phyloP scores from a whole-genome alignment of 2,113 vertebrate species.

The Chunga burmeisteri region DNA sequence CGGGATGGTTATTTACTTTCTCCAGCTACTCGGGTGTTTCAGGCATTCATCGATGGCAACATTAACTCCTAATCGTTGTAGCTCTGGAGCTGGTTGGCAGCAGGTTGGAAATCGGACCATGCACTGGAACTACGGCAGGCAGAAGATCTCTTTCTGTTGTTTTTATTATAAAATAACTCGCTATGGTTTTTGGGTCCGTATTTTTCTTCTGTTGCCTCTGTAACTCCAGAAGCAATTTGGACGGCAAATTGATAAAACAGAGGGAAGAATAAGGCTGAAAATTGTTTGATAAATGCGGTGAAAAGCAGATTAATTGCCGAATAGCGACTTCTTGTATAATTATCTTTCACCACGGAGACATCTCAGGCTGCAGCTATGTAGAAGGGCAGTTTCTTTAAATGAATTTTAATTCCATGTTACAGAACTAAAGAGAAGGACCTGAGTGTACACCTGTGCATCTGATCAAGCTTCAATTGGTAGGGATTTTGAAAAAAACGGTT shows the following conservation, averaged over 20 bases:
- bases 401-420: background rate
- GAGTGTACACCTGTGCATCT: background rate
- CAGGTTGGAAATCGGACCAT: background rate
- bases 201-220: background rate
- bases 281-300: background rate
- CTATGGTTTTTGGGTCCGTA: accelerated
- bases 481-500: background rate
- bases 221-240: background rate
- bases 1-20: background rate
- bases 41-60: background rate
- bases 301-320: background rate
- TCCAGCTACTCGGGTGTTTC: accelerated
- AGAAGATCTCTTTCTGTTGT: background rate
- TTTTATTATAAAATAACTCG: background rate
- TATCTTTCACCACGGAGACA: background rate
- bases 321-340: background rate
- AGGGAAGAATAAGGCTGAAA: background rate
- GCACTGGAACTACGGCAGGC: too few species aligned
- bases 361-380: background rate
- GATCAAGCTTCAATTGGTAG: background rate
- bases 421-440: background rate
- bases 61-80: background rate
- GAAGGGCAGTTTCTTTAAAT: background rate
- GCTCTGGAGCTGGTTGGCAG: background rate
- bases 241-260: background rate